These are phyloP conservation scores for Amniataba percoides DNA, from an alignment of 2,797 vertebrate species.

Conservation along the genomic window DNA sequence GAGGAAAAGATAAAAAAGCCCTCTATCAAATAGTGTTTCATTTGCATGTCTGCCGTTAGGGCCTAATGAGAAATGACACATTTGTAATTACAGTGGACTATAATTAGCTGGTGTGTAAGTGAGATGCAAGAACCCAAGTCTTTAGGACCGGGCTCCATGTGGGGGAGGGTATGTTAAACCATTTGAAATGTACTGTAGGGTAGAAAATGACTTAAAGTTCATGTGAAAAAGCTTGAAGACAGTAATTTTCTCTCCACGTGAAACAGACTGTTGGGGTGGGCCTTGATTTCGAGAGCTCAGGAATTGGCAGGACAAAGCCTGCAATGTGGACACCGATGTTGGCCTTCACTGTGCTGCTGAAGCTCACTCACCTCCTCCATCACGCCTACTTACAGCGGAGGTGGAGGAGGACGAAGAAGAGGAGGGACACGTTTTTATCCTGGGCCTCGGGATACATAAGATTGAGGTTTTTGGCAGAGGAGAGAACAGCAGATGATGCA, in stretches of 20 bases:
- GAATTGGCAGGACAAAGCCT: slow-evolving; percentile 57
- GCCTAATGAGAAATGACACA: slow-evolving; percentile 83
- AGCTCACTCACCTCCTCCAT: slow-evolving; percentile 72
- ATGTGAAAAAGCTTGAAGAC: neutral
- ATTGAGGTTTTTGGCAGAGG: slow-evolving; percentile 42
- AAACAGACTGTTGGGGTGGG: slow-evolving; percentile 27
- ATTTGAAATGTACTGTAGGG: slow-evolving; percentile 7
- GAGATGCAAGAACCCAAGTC: slow-evolving; percentile 68
- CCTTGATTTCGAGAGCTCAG: slow-evolving; percentile 33
- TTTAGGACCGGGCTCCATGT: slow-evolving; percentile 46
- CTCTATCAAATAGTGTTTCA: slow-evolving; percentile 61
- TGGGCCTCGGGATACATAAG: slow-evolving; percentile 49
- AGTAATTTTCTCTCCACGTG: slow-evolving; percentile 16
- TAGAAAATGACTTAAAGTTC: neutral
- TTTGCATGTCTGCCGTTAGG: slow-evolving; percentile 71
- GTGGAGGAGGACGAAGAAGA: slow-evolving; percentile 62
- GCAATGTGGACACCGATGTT: slow-evolving; percentile 48
- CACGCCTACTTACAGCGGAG: slow-evolving; percentile 72
- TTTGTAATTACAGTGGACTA: slow-evolving; percentile 82
- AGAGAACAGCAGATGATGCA: slow-evolving; percentile 41
- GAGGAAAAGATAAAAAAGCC: slow-evolving; percentile 41
- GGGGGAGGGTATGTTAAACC: slow-evolving; percentile 23
- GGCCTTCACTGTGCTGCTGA: slow-evolving; percentile 48
- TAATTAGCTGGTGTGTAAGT: slow-evolving; percentile 79
- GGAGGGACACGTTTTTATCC: slow-evolving; percentile 57